Percentiles rank a stretch among this genome's conserved stretches.
These are phyloP conservation scores for Panzeria rudis DNA, from an alignment of 2,888 invertebrate species.

Conservation along the genomic window DNA sequence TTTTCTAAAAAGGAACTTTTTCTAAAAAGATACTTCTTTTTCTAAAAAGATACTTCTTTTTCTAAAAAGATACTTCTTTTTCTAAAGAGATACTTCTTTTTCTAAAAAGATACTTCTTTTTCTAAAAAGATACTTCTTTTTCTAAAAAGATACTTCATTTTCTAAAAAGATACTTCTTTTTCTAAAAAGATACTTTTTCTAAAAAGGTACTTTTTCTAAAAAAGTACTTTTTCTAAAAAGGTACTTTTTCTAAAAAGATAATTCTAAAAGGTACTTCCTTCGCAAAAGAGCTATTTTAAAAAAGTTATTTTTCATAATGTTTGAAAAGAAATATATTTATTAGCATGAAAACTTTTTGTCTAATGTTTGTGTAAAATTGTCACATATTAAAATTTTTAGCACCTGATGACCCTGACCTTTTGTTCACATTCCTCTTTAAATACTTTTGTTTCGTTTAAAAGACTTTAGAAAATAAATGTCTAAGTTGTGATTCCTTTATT, in stretches of 20 bases:
- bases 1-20: background rate
- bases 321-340: background rate
- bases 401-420: slow-evolving; percentile 64
- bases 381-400: background rate
- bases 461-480: slow-evolving; percentile 20
- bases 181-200: background rate
- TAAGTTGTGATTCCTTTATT: slow-evolving; percentile 30
- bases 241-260: no score
- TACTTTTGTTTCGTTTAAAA: slow-evolving; percentile 16
- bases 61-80: no score
- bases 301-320: background rate
- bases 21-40: background rate
- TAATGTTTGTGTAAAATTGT: background rate
- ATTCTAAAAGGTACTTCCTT: no score
- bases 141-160: no score
- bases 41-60: no score
- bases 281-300: background rate
- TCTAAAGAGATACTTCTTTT: no score
- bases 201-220: background rate
- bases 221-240: background rate
- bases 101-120: no score
- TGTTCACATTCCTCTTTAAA: slow-evolving; percentile 4
- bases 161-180: background rate
- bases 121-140: no score
- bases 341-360: background rate